Conservation (phyloP, 37 sponge, comb jelly and placozoan genomes). For the Geodia barretti region DNA sequence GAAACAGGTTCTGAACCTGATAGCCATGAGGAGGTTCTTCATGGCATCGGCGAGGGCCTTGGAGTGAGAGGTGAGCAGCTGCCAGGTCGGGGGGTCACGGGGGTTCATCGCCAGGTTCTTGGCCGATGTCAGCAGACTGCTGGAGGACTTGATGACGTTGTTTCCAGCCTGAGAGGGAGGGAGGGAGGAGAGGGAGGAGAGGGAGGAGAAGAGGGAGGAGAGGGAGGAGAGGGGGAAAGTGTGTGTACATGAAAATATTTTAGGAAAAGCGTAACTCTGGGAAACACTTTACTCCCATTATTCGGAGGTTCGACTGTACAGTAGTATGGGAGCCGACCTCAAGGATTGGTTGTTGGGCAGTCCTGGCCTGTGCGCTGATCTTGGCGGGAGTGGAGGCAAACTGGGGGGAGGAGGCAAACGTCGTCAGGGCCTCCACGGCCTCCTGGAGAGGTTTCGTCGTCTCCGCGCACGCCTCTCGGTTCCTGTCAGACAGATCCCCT, state of each 20-base stretch:
- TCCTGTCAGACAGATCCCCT: conserved; percentile 1
- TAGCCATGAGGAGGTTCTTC: conserved; percentile 67
- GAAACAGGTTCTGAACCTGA: too few species aligned
- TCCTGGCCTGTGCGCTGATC: conserved; percentile 53
- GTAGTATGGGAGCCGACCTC: conserved; percentile 16
- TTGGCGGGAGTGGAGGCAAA: conserved; percentile 65
- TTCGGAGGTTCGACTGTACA: too few species aligned
- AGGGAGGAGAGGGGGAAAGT: too few species aligned
- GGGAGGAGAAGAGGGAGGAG: too few species aligned
- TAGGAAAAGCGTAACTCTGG: too few species aligned
- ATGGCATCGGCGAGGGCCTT: conserved; percentile 89
- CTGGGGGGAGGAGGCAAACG: conserved; percentile 72
- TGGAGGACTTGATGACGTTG: conserved; percentile 71
- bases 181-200: too few species aligned
- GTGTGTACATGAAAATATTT: too few species aligned
- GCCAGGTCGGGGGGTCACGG: conserved; percentile 91
- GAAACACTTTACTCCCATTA: too few species aligned
- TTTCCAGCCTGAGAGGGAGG: conserved; percentile 69
- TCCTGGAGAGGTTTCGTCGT: conserved; percentile 57
- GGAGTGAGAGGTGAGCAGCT: conserved; percentile 86
- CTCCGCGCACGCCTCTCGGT: conserved; percentile 42
- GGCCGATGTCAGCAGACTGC: conserved; percentile 79
- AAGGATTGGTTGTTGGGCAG: neutral
- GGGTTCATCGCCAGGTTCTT: conserved; percentile 89
- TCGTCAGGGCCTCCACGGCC: conserved; percentile 60